Evolutionary conservation across 2,113 vertebrate genomes (phyloP).

Genomic region (Melanocharis versteri): DNA sequence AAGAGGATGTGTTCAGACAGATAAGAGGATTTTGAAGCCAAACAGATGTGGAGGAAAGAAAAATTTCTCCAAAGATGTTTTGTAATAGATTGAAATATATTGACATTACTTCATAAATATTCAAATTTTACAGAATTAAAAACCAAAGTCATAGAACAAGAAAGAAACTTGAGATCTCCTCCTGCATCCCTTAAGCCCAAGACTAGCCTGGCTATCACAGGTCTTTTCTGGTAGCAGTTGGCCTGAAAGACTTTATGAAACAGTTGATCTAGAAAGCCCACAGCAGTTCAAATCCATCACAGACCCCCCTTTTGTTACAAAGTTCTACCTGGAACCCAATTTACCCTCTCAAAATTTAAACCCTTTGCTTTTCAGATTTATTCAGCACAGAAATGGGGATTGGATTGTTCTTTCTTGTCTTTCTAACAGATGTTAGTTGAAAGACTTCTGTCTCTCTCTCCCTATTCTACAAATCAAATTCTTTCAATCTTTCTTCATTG

Average conservation of each 20-base stretch:
- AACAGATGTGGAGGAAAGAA: neutral
- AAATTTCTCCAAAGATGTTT: neutral
- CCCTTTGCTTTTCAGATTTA: neutral
- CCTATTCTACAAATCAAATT: neutral
- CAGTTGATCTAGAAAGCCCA: neutral
- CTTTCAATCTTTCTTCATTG: neutral
- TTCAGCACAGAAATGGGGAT: neutral
- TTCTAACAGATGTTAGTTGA: neutral
- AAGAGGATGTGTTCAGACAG: neutral
- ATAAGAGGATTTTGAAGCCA: neutral
- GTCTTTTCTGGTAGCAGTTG: neutral
- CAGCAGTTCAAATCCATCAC: neutral
- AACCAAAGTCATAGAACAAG: neutral
- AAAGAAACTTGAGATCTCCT: neutral
- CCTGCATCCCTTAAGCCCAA: neutral
- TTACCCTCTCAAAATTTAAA: neutral
- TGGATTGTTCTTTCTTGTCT: neutral
- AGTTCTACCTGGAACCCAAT: neutral
- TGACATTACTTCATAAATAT: neutral
- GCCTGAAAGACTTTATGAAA: neutral
- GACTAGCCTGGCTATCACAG: neutral
- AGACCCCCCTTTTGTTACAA: neutral
- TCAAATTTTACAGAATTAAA: neutral
- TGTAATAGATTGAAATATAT: neutral
- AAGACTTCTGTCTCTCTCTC: neutral